These are phyloP conservation scores for Oophaga sylvatica DNA, from an alignment of 2,797 vertebrate species.

Conservation along the genomic window DNA sequence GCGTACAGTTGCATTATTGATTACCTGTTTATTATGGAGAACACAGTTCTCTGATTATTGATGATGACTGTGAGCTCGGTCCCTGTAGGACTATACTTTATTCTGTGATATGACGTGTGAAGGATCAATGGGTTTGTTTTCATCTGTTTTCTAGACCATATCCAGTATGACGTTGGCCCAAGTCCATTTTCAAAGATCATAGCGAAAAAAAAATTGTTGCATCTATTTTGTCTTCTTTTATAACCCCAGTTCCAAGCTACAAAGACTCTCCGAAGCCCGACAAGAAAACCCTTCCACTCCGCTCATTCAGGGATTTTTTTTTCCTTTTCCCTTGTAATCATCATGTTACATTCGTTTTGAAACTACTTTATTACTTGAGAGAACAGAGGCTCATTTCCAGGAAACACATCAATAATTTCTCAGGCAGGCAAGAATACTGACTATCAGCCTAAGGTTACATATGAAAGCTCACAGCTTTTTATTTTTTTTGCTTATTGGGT, in stretches of 20 bases:
- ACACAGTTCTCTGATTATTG: background rate
- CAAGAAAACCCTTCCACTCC: background rate
- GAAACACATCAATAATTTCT: constrained; percentile 50
- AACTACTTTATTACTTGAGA: constrained; percentile 17
- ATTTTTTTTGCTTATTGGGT: background rate
- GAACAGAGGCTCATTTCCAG: constrained; percentile 39
- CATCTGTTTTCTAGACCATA: background rate
- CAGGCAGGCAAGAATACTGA: constrained; percentile 39
- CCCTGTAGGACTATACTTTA: background rate
- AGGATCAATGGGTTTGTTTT: background rate
- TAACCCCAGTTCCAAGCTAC: background rate
- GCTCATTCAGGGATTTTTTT: background rate
- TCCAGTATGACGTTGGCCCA: background rate
- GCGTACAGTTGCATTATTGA: too few relatives aligned
- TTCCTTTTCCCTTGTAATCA: constrained; percentile 9
- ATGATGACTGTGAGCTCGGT: background rate
- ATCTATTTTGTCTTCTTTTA: background rate
- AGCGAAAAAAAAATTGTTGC: background rate
- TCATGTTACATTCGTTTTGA: background rate
- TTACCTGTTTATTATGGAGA: background rate
- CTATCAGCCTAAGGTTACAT: constrained; percentile 16
- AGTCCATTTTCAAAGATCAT: background rate
- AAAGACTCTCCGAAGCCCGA: background rate
- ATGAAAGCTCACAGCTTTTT: background rate
- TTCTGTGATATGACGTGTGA: background rate